Percentiles rank a stretch among this genome's conserved stretches.
Evolutionary conservation across 2,797 vertebrate species (phyloP).

Genomic region (Pseudomugil tenellus): DNA sequence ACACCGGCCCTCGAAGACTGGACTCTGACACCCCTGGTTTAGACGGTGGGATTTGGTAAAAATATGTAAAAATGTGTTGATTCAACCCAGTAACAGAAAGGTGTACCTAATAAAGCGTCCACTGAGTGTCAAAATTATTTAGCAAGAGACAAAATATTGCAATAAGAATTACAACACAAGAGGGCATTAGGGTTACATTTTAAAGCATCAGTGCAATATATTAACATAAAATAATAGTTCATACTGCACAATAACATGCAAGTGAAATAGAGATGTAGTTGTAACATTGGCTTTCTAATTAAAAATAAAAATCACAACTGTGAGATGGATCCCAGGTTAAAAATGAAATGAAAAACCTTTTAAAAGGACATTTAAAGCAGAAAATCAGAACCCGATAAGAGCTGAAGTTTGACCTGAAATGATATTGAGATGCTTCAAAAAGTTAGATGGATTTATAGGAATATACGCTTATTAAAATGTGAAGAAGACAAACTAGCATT

Average conservation of each 20-base stretch:
- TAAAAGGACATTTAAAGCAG: neutral
- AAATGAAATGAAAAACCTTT: neutral
- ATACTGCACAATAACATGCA: neutral
- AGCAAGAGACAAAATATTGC: neutral
- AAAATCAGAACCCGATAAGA: neutral
- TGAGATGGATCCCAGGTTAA: neutral
- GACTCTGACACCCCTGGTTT: too few relatives aligned
- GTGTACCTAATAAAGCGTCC: neutral
- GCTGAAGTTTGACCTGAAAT: neutral
- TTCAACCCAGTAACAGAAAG: too few relatives aligned
- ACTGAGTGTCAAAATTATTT: neutral
- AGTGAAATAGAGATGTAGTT: neutral
- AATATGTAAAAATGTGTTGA: neutral
- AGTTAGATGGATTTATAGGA: neutral
- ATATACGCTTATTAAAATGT: neutral
- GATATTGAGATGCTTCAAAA: neutral
- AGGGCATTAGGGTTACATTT: conserved; percentile 1
- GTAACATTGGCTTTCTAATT: neutral
- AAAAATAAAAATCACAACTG: neutral
- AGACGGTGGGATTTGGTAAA: too few relatives aligned
- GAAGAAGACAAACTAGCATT: neutral
- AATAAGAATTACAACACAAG: neutral
- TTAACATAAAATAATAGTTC: neutral
- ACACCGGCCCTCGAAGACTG: too few relatives aligned
- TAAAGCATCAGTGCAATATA: neutral